A percentile compares a stretch with the other conserved stretches of the same genome.
Conservation (phyloP, 1,140 invertebrate genomes). For the Lutraria rhynchaena region DNA sequence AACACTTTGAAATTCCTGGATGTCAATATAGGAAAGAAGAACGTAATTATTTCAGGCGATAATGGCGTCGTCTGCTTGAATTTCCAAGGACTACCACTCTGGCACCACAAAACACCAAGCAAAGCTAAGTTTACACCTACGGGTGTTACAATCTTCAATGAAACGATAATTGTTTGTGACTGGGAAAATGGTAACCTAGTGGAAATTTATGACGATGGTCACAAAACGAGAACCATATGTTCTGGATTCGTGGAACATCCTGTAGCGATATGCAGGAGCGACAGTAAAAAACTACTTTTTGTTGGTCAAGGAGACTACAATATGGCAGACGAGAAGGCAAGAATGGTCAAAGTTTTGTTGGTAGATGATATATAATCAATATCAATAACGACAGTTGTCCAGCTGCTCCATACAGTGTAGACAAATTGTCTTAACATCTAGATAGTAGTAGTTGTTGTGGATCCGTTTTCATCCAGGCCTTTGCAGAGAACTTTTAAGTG, state of each 20-base stretch:
- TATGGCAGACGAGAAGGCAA: conserved; percentile 21
- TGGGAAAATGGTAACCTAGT: conserved; percentile 46
- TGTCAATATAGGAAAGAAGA: conserved; percentile 14
- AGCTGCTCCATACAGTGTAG: too few species aligned
- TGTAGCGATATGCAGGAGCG: conserved; percentile 9
- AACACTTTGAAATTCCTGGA: conserved; percentile 34
- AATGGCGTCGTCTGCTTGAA: conserved; percentile 30
- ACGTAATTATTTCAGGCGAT: conserved; percentile 31
- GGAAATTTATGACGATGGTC: conserved; percentile 36
- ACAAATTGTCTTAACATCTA: too few species aligned
- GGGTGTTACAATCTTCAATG: conserved; percentile 25
- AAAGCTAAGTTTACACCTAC: conserved; percentile 30
- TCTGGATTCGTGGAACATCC: conserved; percentile 26
- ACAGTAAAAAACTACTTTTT: neutral
- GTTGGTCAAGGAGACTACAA: conserved; percentile 49
- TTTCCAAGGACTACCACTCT: conserved; percentile 38
- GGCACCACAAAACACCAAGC: conserved; percentile 22
- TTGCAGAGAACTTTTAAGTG: too few species aligned
- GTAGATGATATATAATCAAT: neutral
- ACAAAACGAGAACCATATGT: conserved; percentile 30
- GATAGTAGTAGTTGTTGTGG: too few species aligned
- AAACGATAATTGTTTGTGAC: conserved; percentile 25
- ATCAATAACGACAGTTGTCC: too few species aligned
- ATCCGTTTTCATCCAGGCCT: too few species aligned
- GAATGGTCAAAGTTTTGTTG: conserved; percentile 25